Base-by-base conservation (phyloP, 2,888 invertebrate species). In the Thysanoteuthis rhombus region DNA sequence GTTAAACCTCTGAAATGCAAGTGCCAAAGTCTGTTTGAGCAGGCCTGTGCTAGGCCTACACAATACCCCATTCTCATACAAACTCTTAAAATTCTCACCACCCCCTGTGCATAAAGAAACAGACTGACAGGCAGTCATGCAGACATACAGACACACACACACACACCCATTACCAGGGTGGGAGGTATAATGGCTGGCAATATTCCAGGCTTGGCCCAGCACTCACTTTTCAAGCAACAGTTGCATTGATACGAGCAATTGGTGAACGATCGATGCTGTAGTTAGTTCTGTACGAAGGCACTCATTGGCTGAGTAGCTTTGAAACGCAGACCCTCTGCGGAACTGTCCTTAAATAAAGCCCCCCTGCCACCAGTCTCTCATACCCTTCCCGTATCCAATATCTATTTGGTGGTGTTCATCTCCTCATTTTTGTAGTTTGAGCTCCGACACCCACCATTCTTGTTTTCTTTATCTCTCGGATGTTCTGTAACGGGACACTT, bases 241-340 rank as follows among this genome's bases (percentile, higher is more conserved):
- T 75, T 75, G 75, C n/a, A 75, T 36, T 36, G 12, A 75, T 75
- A n/a, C 75, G 36, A 75, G 75, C 75, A 75, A 75, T 75, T 75
- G n/a, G 75, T 75, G 75, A 75, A 75, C n/a, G 75, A 75, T 75
- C 75, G 75, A 75, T 75, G 75, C 19, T 75, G 75, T 75, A 75
- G 75, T 75, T 36, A 16, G 19, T 75, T 16, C 75, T 75, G 75
- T 75, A 75, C n/a, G 75, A 75, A 75, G 75, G 75, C 75, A 75
- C 75, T 75, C 75, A 75, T 75, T 75, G 75, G 75, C n/a, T 75
- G 75, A 75, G 75, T 75, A 75, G 75, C 75, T 75, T 75, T 75
- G n/a, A 75, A 75, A 75, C n/a, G 36, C 75, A n/a, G 36, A 75
- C 75, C 75, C 75, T 75, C 75, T 75, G 75, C 75, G 75, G 75